Evolutionary conservation across 1,140 invertebrate genomes (phyloP).

Genomic region (Dufourea novaeangliae): DNA sequence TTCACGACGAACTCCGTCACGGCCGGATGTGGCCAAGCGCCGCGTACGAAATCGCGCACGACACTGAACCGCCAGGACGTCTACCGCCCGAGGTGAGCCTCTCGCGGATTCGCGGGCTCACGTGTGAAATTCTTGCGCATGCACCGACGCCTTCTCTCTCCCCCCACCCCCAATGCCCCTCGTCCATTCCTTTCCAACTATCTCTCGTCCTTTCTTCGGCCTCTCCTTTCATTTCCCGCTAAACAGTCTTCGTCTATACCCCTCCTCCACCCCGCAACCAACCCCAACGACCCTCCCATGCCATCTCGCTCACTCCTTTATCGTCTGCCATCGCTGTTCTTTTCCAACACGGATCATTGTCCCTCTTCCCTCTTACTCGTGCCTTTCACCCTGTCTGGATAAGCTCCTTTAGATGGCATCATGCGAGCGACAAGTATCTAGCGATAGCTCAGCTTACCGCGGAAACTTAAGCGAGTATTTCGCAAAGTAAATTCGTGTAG

Average conservation of each 20-base stretch:
- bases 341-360: constrained; percentile 23
- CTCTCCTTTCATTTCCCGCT: background rate
- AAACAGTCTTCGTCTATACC: background rate
- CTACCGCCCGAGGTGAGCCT: constrained; percentile 70
- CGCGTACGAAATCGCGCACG: constrained; percentile 77
- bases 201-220: constrained; percentile 30
- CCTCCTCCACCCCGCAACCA: background rate
- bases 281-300: background rate
- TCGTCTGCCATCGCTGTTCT: constrained; percentile 38
- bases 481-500: constrained; percentile 47
- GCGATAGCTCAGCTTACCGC: constrained; percentile 43
- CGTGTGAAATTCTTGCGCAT: constrained; percentile 79
- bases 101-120: constrained; percentile 78
- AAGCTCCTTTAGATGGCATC: constrained; percentile 58
- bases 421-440: constrained; percentile 64
- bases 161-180: no score
- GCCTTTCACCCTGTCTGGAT: constrained; percentile 44
- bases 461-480: constrained; percentile 47
- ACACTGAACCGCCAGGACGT: constrained; percentile 76
- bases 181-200: constrained; percentile 14
- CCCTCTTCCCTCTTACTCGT: constrained; percentile 1
- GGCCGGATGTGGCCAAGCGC: constrained; percentile 56
- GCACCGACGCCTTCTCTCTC: constrained; percentile 70
- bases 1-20: constrained; percentile 26
- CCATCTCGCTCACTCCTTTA: constrained; percentile 9